Evolutionary conservation across 2,888 invertebrate genomes (phyloP), one percentile per base, ranked within the genome.

Genomic region (Melitaea athalia): DNA sequence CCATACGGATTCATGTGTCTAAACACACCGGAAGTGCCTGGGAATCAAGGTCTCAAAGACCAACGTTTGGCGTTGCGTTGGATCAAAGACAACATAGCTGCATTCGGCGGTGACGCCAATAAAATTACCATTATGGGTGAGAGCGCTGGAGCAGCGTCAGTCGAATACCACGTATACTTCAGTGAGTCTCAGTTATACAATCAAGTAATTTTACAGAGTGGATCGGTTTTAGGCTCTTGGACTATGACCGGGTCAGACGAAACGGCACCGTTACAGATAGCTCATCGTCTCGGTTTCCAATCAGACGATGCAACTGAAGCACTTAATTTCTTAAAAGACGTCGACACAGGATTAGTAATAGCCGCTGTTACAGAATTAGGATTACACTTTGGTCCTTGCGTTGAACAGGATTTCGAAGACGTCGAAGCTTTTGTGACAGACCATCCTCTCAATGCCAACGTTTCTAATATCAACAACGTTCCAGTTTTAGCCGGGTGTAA

Each of bases 1-100:
- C 85, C 87, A 3, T 89, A 88, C 10, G 89, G 89, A 0, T 89
- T 89, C 70, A 77, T 89, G 61, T 90, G 90, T 64, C 76, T 87
- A 1, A 78, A 85, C 38, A 80, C 81, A 4, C 83, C 85, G 1
- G 76, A 78, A 10, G 79, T 86, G 0, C 84, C 87, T 0, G 89
- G 88, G 0, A 88, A 88, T 61, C 86, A 87, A 66, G 89, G 89
- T 0, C 70, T 89, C 3, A 89, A 88, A 68, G 90, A 90, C 64
- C 88, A 88, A 67, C 74, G 81, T 0, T 53, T 76, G 31, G 87
- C 84, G 10, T 45, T 88, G 8, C 77, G 75, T 67, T 88, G 87
- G 87, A 64, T 88, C 0, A 82, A 75, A 60, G 74, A 84, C 1
- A 86, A 88, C 65, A 86, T 88, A 14, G 78, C 73, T 49, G 77